These are phyloP conservation scores for Brachionus sp. DNA, from an alignment of 1,140 invertebrate species.

Conservation along the genomic window DNA sequence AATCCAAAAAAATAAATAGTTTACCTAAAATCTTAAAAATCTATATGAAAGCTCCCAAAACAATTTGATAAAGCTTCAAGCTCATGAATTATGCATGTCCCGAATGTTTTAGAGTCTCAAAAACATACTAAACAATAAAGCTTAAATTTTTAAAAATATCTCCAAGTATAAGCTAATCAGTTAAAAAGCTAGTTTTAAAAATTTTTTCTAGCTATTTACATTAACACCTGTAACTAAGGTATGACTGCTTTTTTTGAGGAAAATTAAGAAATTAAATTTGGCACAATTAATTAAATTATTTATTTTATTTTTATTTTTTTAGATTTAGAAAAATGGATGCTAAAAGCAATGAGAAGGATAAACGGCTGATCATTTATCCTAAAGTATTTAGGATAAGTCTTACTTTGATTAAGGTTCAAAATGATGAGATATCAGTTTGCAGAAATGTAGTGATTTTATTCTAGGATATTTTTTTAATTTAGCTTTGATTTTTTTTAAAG, in stretches of 20 bases:
- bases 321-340: neutral
- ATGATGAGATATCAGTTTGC: slow-evolving; percentile 22
- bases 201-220: neutral
- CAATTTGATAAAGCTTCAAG: neutral
- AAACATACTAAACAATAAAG: neutral
- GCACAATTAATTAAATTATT: neutral
- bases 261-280: neutral
- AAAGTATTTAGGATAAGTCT: neutral
- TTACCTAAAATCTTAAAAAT: neutral
- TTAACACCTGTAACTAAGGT: slow-evolving; percentile 13
- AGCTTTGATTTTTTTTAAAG: neutral
- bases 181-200: neutral
- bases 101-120: neutral
- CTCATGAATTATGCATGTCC: slow-evolving; percentile 2
- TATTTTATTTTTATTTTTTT: neutral
- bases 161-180: neutral
- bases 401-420: neutral
- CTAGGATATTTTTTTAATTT: neutral
- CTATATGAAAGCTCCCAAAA: neutral
- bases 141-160: neutral
- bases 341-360: slow-evolving; percentile 4
- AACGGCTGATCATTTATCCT: neutral
- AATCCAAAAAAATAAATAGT: neutral
- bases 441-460: neutral
- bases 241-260: neutral